A percentile compares a stretch with the other conserved stretches of the same genome.
Evolutionary conservation across 2,888 invertebrate species (phyloP).

Genomic region (Ellobium chinense): DNA sequence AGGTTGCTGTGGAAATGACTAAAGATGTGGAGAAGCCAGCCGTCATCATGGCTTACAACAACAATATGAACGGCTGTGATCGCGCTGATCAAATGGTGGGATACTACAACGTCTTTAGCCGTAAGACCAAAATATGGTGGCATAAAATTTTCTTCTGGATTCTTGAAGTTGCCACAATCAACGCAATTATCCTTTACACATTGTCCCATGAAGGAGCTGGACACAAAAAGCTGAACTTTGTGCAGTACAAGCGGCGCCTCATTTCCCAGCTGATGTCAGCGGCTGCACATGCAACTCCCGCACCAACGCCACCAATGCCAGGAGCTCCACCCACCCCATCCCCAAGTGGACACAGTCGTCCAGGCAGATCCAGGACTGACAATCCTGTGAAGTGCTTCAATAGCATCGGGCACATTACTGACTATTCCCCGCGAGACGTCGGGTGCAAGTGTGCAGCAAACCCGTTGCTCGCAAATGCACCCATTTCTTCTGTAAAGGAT

Average conservation of each 20-base stretch:
- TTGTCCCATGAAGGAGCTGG: background rate
- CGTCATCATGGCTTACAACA: background rate
- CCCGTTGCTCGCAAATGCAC: background rate
- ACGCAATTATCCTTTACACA: constrained; percentile 12
- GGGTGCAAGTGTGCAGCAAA: background rate
- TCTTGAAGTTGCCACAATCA: background rate
- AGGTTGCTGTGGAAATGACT: background rate
- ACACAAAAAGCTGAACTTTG: background rate
- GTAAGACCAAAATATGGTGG: background rate
- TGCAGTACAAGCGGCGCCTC: background rate
- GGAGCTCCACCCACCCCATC: background rate
- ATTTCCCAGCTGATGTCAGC: background rate
- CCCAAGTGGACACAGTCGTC: background rate
- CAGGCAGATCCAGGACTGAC: background rate
- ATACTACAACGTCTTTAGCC: background rate
- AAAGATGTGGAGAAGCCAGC: background rate
- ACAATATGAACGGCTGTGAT: background rate
- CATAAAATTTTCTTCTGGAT: constrained; percentile 11
- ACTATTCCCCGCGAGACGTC: background rate
- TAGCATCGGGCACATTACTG: background rate
- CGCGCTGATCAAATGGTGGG: background rate
- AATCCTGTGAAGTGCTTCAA: background rate
- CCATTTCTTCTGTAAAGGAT: background rate
- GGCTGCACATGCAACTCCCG: background rate
- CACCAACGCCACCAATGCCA: background rate